Evolutionary conservation across 2,888 invertebrate species (phyloP).

Genomic region (Melanostoma mellinum): DNA sequence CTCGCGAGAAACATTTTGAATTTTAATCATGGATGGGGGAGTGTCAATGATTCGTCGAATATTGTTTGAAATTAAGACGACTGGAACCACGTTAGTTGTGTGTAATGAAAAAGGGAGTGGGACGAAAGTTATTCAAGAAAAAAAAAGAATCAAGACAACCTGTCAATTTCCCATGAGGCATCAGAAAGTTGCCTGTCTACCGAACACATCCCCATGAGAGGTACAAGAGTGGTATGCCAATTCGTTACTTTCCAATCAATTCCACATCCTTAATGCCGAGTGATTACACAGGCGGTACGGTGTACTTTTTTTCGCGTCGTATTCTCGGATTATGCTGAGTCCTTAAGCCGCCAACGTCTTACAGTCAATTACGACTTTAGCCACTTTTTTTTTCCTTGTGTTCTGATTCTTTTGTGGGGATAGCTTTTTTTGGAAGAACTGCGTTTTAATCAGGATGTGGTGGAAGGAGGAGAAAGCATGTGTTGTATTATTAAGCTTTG

Average conservation of each 20-base stretch:
- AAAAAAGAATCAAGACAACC: constrained; percentile 64
- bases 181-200: constrained; percentile 46
- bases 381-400: constrained; percentile 11
- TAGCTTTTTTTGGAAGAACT: constrained; percentile 25
- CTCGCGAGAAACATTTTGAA: constrained; percentile 60
- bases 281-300: constrained; percentile 60
- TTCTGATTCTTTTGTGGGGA: constrained; percentile 13
- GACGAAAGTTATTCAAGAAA: constrained; percentile 1
- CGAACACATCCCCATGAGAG: constrained; percentile 43
- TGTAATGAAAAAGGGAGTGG: constrained; percentile 17
- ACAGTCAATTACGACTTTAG: constrained; percentile 65
- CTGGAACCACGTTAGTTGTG: constrained; percentile 46
- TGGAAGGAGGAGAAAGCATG: neutral
- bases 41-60: constrained; percentile 72
- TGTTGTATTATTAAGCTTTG: neutral
- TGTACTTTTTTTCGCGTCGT: constrained; percentile 39
- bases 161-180: constrained; percentile 72
- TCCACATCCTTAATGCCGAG: constrained; percentile 61
- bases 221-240: constrained; percentile 30
- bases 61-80: constrained; percentile 70
- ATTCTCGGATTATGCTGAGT: constrained; percentile 57
- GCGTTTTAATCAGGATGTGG: constrained; percentile 8
- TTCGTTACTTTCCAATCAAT: constrained; percentile 71
- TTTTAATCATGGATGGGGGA: constrained; percentile 68
- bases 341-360: constrained; percentile 65